These are phyloP conservation scores for Atopsyche davidsoni DNA, from an alignment of 1,140 invertebrate genomes.

Conservation along the genomic window DNA sequence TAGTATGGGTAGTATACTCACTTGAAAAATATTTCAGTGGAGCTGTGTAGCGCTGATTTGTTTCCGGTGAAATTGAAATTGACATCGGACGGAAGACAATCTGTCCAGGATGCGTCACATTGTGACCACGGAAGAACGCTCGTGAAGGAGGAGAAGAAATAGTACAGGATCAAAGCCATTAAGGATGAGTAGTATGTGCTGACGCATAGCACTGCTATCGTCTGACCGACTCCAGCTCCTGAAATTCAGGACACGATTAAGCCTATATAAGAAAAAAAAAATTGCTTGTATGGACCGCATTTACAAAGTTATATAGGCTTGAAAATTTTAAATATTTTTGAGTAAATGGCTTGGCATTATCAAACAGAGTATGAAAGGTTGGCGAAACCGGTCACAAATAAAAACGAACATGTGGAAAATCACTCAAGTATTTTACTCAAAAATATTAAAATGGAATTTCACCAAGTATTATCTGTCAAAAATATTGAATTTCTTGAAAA, in stretches of 20 bases:
- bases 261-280: background rate
- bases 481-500: no score
- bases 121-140: constrained; percentile 58
- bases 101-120: constrained; percentile 55
- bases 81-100: constrained; percentile 39
- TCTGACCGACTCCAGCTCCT: constrained; percentile 71
- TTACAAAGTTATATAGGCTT: no score
- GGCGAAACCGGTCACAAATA: no score
- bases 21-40: background rate
- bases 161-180: constrained; percentile 62
- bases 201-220: constrained; percentile 61
- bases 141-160: constrained; percentile 57
- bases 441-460: no score
- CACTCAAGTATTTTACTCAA: no score
- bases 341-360: no score
- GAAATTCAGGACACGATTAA: constrained; percentile 29
- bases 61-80: constrained; percentile 30
- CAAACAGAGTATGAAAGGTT: no score
- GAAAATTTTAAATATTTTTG: no score
- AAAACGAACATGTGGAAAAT: no score
- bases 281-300: background rate
- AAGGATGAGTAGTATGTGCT: constrained; percentile 68
- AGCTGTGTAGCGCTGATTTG: constrained; percentile 33
- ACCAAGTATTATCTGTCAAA: no score
- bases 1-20: no score